Percentiles rank a stretch among this genome's conserved stretches.
These are phyloP conservation scores for Phalacrocorax pelagicus DNA, from an alignment of 2,113 vertebrate genomes.

Conservation along the genomic window DNA sequence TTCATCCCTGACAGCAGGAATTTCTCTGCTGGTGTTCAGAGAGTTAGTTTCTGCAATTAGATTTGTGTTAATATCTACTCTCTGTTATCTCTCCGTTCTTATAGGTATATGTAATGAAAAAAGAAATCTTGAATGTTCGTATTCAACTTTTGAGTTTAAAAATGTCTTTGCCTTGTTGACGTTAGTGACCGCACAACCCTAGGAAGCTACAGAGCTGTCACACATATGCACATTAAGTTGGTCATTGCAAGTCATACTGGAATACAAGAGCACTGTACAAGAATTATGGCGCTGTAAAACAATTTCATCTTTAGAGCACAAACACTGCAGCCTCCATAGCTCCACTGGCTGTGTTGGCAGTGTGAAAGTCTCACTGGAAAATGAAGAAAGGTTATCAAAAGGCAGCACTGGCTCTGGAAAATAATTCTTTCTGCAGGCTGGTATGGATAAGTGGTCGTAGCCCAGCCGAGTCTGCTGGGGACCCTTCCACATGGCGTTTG, in stretches of 20 bases:
- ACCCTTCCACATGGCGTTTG: background rate
- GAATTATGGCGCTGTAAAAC: background rate
- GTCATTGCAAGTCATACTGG: background rate
- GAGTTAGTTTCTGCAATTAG: background rate
- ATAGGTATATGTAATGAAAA: background rate
- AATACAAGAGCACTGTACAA: background rate
- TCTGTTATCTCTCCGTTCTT: background rate
- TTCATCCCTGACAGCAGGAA: background rate
- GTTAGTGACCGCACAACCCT: background rate
- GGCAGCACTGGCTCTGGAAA: background rate
- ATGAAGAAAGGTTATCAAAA: background rate
- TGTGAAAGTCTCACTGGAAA: background rate
- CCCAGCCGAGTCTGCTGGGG: background rate
- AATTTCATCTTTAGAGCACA: background rate
- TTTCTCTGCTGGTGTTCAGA: conserved; percentile 41
- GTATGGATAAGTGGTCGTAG: accelerated
- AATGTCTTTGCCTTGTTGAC: background rate
- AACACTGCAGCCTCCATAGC: background rate
- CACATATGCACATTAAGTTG: background rate
- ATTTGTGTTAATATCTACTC: background rate
- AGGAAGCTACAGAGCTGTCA: background rate
- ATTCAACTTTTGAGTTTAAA: background rate
- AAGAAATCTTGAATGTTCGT: background rate
- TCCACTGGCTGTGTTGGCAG: background rate
- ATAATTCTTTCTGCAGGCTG: background rate